phyloP scores from a whole-genome alignment of 2,888 invertebrate species.

The Noctua comes region DNA sequence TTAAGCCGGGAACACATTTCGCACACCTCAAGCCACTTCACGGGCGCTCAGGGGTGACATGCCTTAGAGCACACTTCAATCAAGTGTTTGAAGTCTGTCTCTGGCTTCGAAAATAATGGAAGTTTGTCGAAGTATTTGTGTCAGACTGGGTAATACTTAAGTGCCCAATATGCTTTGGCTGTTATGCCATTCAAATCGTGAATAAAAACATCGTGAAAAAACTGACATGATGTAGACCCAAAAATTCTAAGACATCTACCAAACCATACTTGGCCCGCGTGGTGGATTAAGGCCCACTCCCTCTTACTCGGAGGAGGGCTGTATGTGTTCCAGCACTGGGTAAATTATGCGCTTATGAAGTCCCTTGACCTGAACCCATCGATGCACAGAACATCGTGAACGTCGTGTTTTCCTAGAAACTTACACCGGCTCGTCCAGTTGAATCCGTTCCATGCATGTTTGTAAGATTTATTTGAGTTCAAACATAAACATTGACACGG shows the following conservation, averaged over 20 bases:
- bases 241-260: not conserved
- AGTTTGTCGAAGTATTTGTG: not conserved
- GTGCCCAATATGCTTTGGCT: not conserved
- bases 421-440: not conserved
- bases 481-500: slow-evolving; percentile 44
- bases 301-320: not conserved
- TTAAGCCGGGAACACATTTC: slow-evolving; percentile 1
- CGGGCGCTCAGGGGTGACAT: not conserved
- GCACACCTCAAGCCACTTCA: not conserved
- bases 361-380: not conserved
- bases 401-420: slow-evolving; percentile 1
- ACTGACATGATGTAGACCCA: not conserved
- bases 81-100: not conserved
- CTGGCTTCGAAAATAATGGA: not conserved
- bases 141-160: not conserved
- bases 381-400: too few relatives aligned
- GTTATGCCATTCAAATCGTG: not conserved
- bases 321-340: not conserved
- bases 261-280: not conserved
- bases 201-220: not conserved
- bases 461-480: slow-evolving; percentile 39
- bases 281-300: not conserved
- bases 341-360: not conserved
- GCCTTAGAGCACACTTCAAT: not conserved
- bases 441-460: slow-evolving; percentile 6